Percentiles rank a stretch among this genome's conserved stretches.
These are phyloP conservation scores for Chesias legatella DNA, from an alignment of 2,888 invertebrate genomes.

Conservation along the genomic window DNA sequence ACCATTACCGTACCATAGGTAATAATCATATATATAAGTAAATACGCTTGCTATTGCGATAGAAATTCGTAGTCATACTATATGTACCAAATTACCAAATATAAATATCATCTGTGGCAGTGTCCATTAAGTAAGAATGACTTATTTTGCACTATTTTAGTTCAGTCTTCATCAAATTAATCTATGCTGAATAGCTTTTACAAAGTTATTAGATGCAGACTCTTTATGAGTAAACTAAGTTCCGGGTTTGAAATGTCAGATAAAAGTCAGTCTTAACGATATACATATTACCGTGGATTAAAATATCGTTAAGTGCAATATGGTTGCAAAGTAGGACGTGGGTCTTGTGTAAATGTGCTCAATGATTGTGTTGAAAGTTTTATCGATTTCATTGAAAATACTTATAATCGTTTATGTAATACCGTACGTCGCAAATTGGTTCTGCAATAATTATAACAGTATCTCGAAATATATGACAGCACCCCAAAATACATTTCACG, in stretches of 20 bases:
- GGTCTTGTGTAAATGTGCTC: constrained; percentile 1
- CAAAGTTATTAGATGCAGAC: constrained; percentile 12
- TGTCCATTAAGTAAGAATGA: constrained; percentile 19
- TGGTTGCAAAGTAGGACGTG: not conserved
- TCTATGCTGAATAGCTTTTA: constrained; percentile 8
- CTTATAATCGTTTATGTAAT: too few species aligned
- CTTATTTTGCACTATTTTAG: constrained; percentile 15
- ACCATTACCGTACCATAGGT: too few species aligned
- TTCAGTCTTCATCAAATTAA: constrained; percentile 25
- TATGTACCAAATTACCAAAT: too few species aligned
- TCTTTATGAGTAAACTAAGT: constrained; percentile 11
- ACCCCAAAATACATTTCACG: too few species aligned
- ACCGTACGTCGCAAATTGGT: too few species aligned
- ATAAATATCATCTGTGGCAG: too few species aligned
- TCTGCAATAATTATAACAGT: constrained; percentile 7
- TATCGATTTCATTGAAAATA: not conserved
- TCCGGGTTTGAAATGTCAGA: constrained; percentile 19
- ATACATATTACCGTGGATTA: constrained; percentile 7
- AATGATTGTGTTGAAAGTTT: not conserved
- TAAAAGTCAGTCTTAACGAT: not conserved
- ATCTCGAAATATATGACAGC: constrained; percentile 1
- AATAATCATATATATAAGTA: too few species aligned
- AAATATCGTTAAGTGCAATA: constrained; percentile 12
- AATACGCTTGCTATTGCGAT: too few species aligned
- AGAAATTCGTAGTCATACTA: too few species aligned